Base-by-base conservation (phyloP, 92 coral and sea anemone species). In the Palythoa grandis region DNA sequence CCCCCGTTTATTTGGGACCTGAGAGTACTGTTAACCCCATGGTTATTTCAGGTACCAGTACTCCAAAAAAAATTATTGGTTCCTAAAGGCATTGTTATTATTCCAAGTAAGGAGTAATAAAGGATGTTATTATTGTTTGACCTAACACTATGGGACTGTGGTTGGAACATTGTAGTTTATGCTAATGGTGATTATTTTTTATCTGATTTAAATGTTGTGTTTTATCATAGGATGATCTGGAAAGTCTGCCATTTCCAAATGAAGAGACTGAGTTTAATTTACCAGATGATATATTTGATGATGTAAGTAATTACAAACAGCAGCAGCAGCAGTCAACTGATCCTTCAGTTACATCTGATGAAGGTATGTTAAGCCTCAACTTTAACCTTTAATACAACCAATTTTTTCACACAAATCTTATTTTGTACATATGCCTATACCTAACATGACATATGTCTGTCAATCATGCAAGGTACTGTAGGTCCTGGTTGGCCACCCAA, bases 281-380 rank as follows among this genome's bases (percentile, higher is more conserved):
- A 74, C 99, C 99, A 38, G 99, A 96, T 89, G 99, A 96, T 83
- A 93, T 96, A 23, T 96, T 96, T 96, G 99, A 96, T 70, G 86
- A 95, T 70, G 91, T 91, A 72, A 70, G 94, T 38, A 95, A 92
- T 71, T 89, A 84, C 68, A 89, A 89, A 61, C 85, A 80, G 11
- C 84, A 80, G 54, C 85, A 80, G n/a, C 85, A 80, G 0, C 74
- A 66, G 52, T 47, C 73, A 20, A 22, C 85, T 66, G 98, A 94
- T 47, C 87, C 98, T 11, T 89, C 98, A 19, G 90, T 90, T 1
- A 78, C 88, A 39, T 84, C 98, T 69, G 98, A 94, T 92, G 98
- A 93, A 94, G 95, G 98, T 90, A 86, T 74, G 48, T 77, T 24
- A 23, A 25, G 37, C 4, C 52, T 14, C 4, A 22, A 11, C n/a